Base-by-base conservation (phyloP, 2,888 invertebrate species). In the Mantis religiosa region DNA sequence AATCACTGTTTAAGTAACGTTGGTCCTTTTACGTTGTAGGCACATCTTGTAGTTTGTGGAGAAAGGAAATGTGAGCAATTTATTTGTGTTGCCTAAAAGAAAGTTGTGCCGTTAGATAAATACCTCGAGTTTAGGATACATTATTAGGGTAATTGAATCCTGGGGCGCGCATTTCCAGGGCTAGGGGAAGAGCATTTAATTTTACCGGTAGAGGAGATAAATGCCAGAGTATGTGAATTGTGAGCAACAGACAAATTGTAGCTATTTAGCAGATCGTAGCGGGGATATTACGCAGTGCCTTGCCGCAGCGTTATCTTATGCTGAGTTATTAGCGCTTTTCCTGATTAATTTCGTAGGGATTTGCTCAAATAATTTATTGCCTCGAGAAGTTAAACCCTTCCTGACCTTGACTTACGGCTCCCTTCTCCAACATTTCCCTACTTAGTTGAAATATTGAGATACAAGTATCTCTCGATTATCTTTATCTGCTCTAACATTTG, bases 251-350 rank as follows among this genome's bases (percentile, higher is more conserved):
- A 84, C 84, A 30, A 84, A 88, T 88, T 88, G 84, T 84, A 88
- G 88, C 88, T 84, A 88, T 88, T 88, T 88, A 88, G 88, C 82
- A 71, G 54, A 71, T 71, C 54, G 54, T 71, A 71, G 54, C 54
- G 54, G 54, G 54, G 3, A 20, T 71, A 71, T 71, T 71, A 71
- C 54, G 54, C 54, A 54, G 15, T 54, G 54, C 54, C 15, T 54
- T 54, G 54, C 54, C 54, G 8, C 54, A 71, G 54, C 54, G 54
- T 71, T 71, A 71, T 71, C 54, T 71, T 71, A 71, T 7, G 15
- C 54, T 71, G 25, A 71, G 20, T 20, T 71, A 71, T 71, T 71
- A 71, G 54, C 54, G 20, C 54, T 71, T 71, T 71, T 71, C 54
- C 54, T 71, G 54, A 71, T 71, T 71, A 15, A 71, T 71, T 71